A percentile compares a stretch with the other conserved stretches of the same genome.
These are phyloP conservation scores for Malurus cyaneus DNA, from an alignment of 2,113 vertebrate species.

Conservation along the genomic window DNA sequence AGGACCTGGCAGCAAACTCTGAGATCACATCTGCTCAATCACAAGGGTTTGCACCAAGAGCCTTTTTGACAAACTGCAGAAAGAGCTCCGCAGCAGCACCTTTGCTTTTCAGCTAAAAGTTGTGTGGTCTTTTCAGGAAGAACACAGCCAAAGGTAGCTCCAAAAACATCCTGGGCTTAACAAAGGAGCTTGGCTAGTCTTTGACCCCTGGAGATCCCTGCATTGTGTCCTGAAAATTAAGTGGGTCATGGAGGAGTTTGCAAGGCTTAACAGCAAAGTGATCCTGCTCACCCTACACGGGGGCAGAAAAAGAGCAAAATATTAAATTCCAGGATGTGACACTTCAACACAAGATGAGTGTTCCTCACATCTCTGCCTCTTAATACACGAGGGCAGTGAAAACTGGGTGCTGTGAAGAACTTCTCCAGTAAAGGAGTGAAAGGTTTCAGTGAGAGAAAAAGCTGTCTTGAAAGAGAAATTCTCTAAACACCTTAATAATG, in stretches of 20 bases:
- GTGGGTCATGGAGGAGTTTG: background rate
- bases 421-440: background rate
- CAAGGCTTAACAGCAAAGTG: background rate
- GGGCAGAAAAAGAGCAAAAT: background rate
- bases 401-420: background rate
- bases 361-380: background rate
- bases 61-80: background rate
- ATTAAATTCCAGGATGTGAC: background rate
- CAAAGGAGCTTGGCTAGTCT: background rate
- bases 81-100: background rate
- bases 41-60: background rate
- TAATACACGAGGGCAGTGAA: fast-evolving
- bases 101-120: background rate
- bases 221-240: background rate
- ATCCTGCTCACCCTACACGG: background rate
- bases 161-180: background rate
- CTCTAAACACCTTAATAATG: background rate
- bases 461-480: background rate
- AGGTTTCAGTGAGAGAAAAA: background rate
- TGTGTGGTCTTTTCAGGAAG: background rate
- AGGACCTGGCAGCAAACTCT: background rate
- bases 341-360: background rate
- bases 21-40: background rate
- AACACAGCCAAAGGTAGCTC: background rate
- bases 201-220: background rate